Base-by-base conservation (phyloP, 1,140 invertebrate species). In the Achatina immaculata region DNA sequence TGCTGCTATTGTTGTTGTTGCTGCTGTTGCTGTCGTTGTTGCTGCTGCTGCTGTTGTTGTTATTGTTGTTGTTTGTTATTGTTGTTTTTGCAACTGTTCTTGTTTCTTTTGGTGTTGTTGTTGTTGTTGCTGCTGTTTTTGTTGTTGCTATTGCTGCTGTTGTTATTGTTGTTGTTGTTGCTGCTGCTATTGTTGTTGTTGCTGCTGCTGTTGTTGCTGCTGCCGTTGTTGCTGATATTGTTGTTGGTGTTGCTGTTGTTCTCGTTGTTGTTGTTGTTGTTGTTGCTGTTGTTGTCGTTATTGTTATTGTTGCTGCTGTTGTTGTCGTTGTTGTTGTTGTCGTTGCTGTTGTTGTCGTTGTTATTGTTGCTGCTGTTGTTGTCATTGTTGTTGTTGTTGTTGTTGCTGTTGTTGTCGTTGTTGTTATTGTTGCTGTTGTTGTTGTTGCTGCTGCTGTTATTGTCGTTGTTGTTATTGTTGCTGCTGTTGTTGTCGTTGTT, bases 381-480 rank as follows among this genome's bases (percentile, higher is more conserved):
- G 31, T n/a, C 3, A 24, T 71, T 24, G 28, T 9, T 3, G 6
- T 68, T 21, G 51, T 55, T 16, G 51, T 55, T 16, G 51, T 55
- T 16, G 51, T 55, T 16, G 51, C n/a, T 16, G 51, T 16, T 16
- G 51, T 55, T 16, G 51, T 55, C 14, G 51, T 55, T 16, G 51
- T 55, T 16, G 51, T n/a, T 55, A n/a, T n/a, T 55, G 51, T 55
- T 55, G 51, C 51, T 55, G 51, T 55, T 55, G 51, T 55, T n/a
- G 14, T 55, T 55, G 14, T 55, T 55, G n/a, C n/a, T n/a, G n/a
- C n/a, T n/a, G n/a, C n/a, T n/a, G n/a, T n/a, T n/a, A n/a, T n/a
- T n/a, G n/a, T n/a, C n/a, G n/a, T n/a, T n/a, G n/a, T n/a, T n/a
- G n/a, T n/a, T n/a, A n/a, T n/a, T n/a, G n/a, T n/a, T n/a, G n/a